Conservation (phyloP, 2,888 invertebrate genomes). For the Oxystoma pomonae region DNA sequence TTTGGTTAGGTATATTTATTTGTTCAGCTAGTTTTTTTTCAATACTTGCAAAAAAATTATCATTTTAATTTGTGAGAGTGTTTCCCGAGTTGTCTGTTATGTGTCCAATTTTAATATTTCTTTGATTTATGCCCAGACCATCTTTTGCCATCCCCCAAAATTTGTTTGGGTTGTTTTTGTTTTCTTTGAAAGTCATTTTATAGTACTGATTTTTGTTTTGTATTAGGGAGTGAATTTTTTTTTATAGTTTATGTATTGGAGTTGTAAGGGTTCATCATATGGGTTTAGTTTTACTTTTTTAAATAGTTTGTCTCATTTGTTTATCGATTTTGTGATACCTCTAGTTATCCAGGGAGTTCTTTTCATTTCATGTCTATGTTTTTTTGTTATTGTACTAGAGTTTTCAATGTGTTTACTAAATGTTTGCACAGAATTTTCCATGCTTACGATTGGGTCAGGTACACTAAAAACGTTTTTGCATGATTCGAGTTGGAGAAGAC, state of each 20-base stretch:
- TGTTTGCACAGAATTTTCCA: background rate
- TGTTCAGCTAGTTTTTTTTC: background rate
- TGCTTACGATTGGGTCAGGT: background rate
- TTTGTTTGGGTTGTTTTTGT: background rate
- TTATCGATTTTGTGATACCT: background rate
- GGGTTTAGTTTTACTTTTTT: background rate
- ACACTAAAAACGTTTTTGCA: background rate
- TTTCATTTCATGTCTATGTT: background rate
- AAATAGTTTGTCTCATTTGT: background rate
- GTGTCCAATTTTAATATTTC: background rate
- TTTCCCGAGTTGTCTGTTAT: too few species aligned
- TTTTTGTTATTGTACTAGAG: background rate
- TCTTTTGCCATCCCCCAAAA: background rate
- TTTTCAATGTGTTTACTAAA: background rate
- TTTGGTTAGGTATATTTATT: background rate
- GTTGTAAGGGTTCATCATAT: background rate
- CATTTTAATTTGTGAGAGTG: background rate
- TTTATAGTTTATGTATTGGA: background rate
- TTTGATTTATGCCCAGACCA: background rate
- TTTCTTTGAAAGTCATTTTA: background rate
- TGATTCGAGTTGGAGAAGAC: background rate
- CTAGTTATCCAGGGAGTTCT: background rate
- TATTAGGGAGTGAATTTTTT: background rate
- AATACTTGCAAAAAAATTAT: background rate
- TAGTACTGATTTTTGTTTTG: background rate